Percentiles rank a stretch among this genome's conserved stretches.
Conservation (phyloP, 35 echinoderm and acorn worm species). For the Eucidaris tribuloides region DNA sequence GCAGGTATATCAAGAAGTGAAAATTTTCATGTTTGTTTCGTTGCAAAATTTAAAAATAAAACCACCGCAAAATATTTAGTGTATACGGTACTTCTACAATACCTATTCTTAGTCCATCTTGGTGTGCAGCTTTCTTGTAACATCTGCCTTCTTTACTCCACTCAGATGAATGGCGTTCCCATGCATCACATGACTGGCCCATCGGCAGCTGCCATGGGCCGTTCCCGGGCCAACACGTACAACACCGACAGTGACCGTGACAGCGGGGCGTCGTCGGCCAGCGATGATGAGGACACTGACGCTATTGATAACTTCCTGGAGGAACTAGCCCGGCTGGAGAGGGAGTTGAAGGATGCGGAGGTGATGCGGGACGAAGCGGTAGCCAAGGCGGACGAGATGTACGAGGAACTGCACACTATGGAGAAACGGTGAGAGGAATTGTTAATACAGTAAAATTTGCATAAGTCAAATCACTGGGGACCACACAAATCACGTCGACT, state of each 20-base stretch:
- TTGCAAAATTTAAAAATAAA: too few species aligned
- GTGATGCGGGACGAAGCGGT: constrained; percentile 66
- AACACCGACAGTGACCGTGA: constrained; percentile 29
- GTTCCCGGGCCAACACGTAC: not conserved
- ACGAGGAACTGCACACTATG: constrained; percentile 42
- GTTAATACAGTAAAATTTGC: too few species aligned
- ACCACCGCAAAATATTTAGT: too few species aligned
- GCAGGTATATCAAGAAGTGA: too few species aligned
- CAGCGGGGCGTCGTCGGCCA: not conserved
- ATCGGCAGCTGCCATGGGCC: not conserved
- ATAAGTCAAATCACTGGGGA: too few species aligned
- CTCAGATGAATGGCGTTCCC: not conserved
- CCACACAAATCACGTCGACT: too few species aligned
- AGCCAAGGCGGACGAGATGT: constrained; percentile 40
- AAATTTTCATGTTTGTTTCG: too few species aligned
- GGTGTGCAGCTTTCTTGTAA: too few species aligned
- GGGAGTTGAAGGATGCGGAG: constrained; percentile 57
- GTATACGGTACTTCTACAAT: too few species aligned
- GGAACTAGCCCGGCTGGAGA: constrained; percentile 56
- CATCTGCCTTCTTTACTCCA: too few species aligned
- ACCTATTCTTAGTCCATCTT: too few species aligned
- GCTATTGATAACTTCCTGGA: constrained; percentile 67
- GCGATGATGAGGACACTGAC: constrained; percentile 66
- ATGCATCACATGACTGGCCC: not conserved
- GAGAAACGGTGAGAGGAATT: constrained; percentile 36